These are phyloP conservation scores for Ursus arctos DNA, from an alignment of 2,113 vertebrate genomes.

Conservation along the genomic window DNA sequence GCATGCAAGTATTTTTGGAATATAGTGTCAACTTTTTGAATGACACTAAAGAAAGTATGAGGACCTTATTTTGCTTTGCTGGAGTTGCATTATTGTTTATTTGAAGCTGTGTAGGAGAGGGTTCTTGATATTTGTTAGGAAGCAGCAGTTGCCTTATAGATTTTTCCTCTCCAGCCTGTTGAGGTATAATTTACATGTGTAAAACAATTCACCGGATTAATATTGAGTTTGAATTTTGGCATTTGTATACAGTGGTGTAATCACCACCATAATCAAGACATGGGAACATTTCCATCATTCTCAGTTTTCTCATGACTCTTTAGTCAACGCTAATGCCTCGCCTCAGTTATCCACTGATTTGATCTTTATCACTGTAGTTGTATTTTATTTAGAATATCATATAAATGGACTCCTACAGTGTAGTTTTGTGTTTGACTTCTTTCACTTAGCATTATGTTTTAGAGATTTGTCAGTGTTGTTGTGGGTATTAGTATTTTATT, in stretches of 20 bases:
- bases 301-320: background rate
- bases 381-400: background rate
- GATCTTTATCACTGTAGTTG: constrained; percentile 30
- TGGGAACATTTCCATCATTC: background rate
- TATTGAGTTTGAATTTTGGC: background rate
- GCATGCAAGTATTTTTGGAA: constrained; percentile 36
- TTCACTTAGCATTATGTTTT: background rate
- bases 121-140: background rate
- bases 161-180: background rate
- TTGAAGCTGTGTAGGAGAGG: background rate
- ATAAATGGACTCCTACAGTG: background rate
- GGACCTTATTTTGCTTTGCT: constrained; percentile 34
- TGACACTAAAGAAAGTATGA: background rate
- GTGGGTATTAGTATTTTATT: background rate
- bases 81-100: background rate
- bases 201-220: background rate
- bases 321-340: background rate
- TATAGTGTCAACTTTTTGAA: constrained; percentile 33
- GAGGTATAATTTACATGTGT: background rate
- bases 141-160: background rate
- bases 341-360: background rate
- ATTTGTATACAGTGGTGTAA: background rate
- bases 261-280: background rate
- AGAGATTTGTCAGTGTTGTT: background rate
- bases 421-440: background rate